Evolutionary conservation across 2,113 vertebrate species (phyloP).

Genomic region (Megaceryle maxima): DNA sequence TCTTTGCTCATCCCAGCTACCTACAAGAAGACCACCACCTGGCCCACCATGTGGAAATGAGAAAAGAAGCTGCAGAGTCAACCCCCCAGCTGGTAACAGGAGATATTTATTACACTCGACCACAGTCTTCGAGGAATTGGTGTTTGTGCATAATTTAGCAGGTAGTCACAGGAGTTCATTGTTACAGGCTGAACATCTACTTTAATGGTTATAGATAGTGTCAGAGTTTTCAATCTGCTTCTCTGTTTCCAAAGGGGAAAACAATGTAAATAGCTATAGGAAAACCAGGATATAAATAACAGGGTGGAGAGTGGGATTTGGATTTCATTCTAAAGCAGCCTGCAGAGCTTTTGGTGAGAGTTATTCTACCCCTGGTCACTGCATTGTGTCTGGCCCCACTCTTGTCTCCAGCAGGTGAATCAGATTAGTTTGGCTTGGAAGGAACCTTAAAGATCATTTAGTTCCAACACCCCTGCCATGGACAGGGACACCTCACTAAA

Average conservation of each 20-base stretch:
- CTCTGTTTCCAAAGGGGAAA: background rate
- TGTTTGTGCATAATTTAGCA: constrained; percentile 68
- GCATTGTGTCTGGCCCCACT: background rate
- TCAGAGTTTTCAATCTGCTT: constrained; percentile 59
- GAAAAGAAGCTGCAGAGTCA: background rate
- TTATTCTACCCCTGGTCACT: background rate
- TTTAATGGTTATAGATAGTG: constrained; percentile 65
- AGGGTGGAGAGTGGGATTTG: background rate
- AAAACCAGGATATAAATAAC: background rate
- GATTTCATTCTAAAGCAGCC: background rate
- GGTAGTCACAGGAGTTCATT: constrained; percentile 45
- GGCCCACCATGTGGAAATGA: background rate
- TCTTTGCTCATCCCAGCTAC: background rate
- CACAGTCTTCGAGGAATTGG: background rate
- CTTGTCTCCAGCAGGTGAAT: background rate
- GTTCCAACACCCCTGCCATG: no score
- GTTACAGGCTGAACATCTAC: constrained; percentile 53
- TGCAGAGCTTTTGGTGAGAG: no score
- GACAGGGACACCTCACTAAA: background rate
- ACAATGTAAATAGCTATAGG: background rate
- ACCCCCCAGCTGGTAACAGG: background rate
- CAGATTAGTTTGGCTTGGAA: background rate
- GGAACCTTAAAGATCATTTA: background rate
- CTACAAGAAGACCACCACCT: background rate
- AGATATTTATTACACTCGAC: constrained; percentile 24